A percentile compares a stretch with the other conserved stretches of the same genome.
These are phyloP conservation scores for Labrus mixtus DNA, from an alignment of 2,113 vertebrate species.

Conservation along the genomic window DNA sequence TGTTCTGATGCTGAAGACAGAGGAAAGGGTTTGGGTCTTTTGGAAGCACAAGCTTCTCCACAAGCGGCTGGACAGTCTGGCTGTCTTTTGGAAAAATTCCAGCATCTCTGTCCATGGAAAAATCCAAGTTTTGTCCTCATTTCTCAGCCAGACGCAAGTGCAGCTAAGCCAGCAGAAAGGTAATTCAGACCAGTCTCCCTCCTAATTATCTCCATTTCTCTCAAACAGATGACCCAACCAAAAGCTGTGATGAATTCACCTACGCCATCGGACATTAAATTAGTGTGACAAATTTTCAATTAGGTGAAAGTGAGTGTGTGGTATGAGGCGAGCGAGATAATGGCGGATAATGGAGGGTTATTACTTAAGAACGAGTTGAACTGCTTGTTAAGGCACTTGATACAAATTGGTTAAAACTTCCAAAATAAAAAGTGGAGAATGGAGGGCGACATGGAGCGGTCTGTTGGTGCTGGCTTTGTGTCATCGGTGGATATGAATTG, in stretches of 20 bases:
- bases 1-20: slow-evolving; percentile 82
- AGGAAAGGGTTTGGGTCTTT: slow-evolving; percentile 85
- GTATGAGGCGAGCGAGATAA: slow-evolving; percentile 38
- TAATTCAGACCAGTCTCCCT: slow-evolving; percentile 44
- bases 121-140: slow-evolving; percentile 69
- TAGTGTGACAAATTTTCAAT: slow-evolving; percentile 49
- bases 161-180: slow-evolving; percentile 51
- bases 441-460: slow-evolving; percentile 51
- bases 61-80: slow-evolving; percentile 69
- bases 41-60: slow-evolving; percentile 80
- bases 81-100: slow-evolving; percentile 69
- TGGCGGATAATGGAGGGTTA: slow-evolving; percentile 74
- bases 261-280: slow-evolving; percentile 43
- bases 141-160: slow-evolving; percentile 59
- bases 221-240: slow-evolving; percentile 45
- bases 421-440: slow-evolving; percentile 63
- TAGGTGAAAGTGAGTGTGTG: slow-evolving; percentile 49
- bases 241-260: slow-evolving; percentile 63
- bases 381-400: slow-evolving; percentile 99
- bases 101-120: slow-evolving; percentile 73
- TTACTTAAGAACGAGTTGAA: slow-evolving; percentile 93
- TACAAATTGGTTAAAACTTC: slow-evolving; percentile 93
- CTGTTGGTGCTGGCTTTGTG: slow-evolving; percentile 63
- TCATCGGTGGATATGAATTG: slow-evolving; percentile 57
- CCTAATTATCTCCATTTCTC: slow-evolving; percentile 24